phyloP scores from a whole-genome alignment of 2,888 invertebrate genomes.

The Ornithoptera priamus region DNA sequence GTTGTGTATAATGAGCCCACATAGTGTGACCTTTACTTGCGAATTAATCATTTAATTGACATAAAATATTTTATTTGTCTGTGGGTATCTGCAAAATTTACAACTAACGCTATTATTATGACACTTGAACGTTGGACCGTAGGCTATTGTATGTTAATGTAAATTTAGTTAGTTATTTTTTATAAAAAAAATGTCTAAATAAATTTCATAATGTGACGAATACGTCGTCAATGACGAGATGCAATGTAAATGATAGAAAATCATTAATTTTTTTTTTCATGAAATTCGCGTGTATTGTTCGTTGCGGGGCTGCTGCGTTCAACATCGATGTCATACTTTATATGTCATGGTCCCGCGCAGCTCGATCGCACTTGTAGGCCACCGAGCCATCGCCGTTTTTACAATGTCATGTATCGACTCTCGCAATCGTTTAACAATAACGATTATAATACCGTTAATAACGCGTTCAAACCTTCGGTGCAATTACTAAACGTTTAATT shows the following conservation, averaged over 20 bases:
- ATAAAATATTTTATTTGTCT: conserved; percentile 13
- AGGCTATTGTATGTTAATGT: not conserved
- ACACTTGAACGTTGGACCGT: not conserved
- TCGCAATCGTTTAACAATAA: conserved; percentile 69
- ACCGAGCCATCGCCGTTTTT: conserved; percentile 64
- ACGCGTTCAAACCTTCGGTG: conserved; percentile 33
- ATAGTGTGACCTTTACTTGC: conserved; percentile 61
- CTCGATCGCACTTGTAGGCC: conserved; percentile 78
- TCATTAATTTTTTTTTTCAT: conserved; percentile 43
- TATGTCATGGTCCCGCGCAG: conserved; percentile 73
- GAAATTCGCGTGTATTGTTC: conserved; percentile 56
- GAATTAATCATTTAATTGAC: conserved; percentile 45
- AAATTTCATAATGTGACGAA: conserved; percentile 1
- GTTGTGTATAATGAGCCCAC: conserved; percentile 69
- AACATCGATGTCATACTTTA: conserved; percentile 65
- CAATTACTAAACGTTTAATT: not conserved
- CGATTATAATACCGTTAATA: conserved; percentile 47
- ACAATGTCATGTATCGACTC: conserved; percentile 77
- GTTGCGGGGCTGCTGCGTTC: conserved; percentile 26
- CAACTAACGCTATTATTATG: not conserved
- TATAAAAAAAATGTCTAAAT: conserved; percentile 7
- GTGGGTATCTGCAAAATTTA: conserved; percentile 13
- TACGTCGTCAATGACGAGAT: conserved; percentile 8
- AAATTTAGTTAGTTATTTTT: not conserved
- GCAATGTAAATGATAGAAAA: conserved; percentile 29